Percentiles rank a stretch among this genome's conserved stretches.
phyloP scores from a whole-genome alignment of 2,113 vertebrate species.

The Silurus asotus region DNA sequence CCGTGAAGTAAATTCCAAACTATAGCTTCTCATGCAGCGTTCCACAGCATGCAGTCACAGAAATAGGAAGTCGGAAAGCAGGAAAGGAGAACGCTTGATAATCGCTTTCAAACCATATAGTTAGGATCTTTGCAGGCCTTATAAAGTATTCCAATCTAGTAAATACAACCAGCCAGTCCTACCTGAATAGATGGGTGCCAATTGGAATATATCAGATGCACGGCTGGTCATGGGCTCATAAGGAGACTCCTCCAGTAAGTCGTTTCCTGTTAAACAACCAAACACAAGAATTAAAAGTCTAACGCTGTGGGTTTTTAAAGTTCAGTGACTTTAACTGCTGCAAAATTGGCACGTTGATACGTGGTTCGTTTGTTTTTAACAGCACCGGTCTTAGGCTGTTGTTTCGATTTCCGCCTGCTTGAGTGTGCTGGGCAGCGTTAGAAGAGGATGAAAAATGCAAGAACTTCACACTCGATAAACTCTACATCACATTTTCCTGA shows the following conservation, averaged over 20 bases:
- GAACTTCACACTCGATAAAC: conserved; percentile 62
- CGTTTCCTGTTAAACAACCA: conserved; percentile 81
- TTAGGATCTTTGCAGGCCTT: background rate
- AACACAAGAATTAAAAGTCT: background rate
- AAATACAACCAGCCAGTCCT: conserved; percentile 62
- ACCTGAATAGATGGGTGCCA: conserved; percentile 96
- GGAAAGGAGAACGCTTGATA: background rate
- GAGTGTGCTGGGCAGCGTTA: conserved; percentile 61
- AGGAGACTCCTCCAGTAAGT: conserved; percentile 93
- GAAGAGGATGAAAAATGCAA: conserved; percentile 18
- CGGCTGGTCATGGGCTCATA: conserved; percentile 96
- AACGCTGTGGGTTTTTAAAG: background rate
- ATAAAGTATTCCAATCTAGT: background rate
- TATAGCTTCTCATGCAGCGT: conserved; percentile 66
- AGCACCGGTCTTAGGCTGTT: conserved; percentile 16
- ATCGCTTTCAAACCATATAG: background rate
- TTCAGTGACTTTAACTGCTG: background rate
- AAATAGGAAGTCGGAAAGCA: conserved; percentile 38
- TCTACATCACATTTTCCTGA: conserved; percentile 7
- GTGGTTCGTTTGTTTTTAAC: conserved; percentile 64
- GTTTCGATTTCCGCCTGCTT: conserved; percentile 61
- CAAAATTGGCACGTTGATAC: conserved; percentile 38
- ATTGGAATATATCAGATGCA: conserved; percentile 91
- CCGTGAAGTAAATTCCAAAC: conserved; percentile 54
- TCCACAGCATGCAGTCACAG: conserved; percentile 59